phyloP scores from a whole-genome alignment of 2,888 invertebrate genomes.

The Apotomis betuletana region DNA sequence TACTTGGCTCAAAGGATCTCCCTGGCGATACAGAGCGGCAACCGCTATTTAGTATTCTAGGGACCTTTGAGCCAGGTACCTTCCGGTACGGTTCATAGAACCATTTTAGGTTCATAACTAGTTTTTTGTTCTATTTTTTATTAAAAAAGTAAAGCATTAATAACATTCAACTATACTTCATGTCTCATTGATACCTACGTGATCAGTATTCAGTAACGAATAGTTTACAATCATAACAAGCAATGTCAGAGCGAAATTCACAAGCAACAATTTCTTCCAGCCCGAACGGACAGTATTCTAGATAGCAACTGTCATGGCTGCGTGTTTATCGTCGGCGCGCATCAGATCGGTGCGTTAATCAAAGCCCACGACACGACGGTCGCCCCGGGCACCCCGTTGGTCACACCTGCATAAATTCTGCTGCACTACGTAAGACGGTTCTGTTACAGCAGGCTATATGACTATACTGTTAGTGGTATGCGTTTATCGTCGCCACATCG shows the following conservation, averaged over 20 bases:
- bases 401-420: slow-evolving; percentile 49
- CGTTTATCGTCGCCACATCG: too few species aligned
- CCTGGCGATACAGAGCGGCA: too few species aligned
- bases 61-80: too few species aligned
- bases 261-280: slow-evolving; percentile 13
- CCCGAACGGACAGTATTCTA: slow-evolving; percentile 23
- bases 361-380: slow-evolving; percentile 47
- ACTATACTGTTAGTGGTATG: background rate
- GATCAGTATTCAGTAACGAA: too few species aligned
- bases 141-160: too few species aligned
- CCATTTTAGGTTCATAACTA: too few species aligned
- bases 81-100: too few species aligned
- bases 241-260: slow-evolving; percentile 1
- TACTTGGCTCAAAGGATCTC: too few species aligned
- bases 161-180: too few species aligned
- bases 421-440: slow-evolving; percentile 30
- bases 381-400: slow-evolving; percentile 24
- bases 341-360: slow-evolving; percentile 55
- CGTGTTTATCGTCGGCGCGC: slow-evolving; percentile 51
- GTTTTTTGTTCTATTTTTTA: too few species aligned
- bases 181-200: background rate
- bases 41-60: too few species aligned
- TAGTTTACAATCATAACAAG: background rate
- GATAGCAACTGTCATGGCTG: slow-evolving; percentile 37
- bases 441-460: background rate